Evolutionary conservation across 2,888 invertebrate genomes (phyloP), one percentile per base, ranked within the genome.

Genomic region (Zaprionus bogoriensis): DNA sequence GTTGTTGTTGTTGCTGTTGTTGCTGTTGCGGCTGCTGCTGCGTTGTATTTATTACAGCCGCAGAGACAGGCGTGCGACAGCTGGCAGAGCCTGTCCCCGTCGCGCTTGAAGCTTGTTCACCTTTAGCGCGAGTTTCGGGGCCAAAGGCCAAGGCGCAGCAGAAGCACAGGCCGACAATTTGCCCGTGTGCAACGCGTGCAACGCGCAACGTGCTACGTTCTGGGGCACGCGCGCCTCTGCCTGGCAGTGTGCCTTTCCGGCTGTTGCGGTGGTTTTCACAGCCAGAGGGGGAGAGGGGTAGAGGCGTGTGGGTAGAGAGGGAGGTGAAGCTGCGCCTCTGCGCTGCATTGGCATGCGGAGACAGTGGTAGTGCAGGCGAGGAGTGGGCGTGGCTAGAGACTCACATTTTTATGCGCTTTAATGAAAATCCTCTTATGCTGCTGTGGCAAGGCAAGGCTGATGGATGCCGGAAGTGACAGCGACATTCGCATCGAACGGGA

Each of bases 361-460:
- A 22, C 39, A 47, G 23, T 4, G 12, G 30, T 0, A 12, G 38
- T 10, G 20, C 20, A 23, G 22, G n/a, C 3, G 17, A 17, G 17
- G 27, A 9, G 14, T 3, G 2, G 44, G 3, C n/a, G 19, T 10
- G 2, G 14, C 4, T 9, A 5, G 10, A 32, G 39, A 59, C 41
- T 50, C 53, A 68, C 46, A 66, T 73, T 75, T 73, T 82, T 68
- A 80, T 86, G 74, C 72, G 76, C 77, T 70, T 72, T 86, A 86
- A 86, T 83, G 86, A 86, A 81, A 82, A 86, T 80, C 81, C 83
- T 80, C 84, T 82, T 86, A 82, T 62, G 83, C 51, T 55, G 58
- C 65, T 63, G 54, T 9, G 23, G 28, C 22, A 38, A 55, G 44
- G 61, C 61, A 60, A 72, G 39, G 52, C 12, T 39, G 38, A 5